Conservation (phyloP, 2,113 vertebrate genomes). For the Cyanoliseus patagonus region DNA sequence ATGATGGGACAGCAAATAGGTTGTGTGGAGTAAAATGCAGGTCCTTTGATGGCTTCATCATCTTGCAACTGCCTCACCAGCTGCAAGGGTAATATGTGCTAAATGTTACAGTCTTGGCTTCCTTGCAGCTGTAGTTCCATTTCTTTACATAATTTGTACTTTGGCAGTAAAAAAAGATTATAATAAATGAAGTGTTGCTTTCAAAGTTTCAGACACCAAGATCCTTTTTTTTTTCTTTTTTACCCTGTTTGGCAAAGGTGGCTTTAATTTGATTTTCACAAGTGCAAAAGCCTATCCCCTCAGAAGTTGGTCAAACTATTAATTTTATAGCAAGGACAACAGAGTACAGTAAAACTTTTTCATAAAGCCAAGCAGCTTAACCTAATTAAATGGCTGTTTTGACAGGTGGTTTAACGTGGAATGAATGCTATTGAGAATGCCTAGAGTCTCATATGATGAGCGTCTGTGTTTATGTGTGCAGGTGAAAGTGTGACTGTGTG, state of each 20-base stretch:
- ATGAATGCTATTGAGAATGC: conserved; percentile 57
- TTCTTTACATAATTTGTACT: conserved; percentile 63
- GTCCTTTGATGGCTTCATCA: neutral
- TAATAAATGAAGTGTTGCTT: conserved; percentile 76
- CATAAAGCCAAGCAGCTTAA: conserved; percentile 77
- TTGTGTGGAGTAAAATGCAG: neutral
- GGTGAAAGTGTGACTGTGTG: conserved; percentile 65
- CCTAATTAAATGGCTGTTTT: conserved; percentile 79
- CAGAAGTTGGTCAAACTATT: conserved; percentile 73
- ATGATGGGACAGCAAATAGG: neutral
- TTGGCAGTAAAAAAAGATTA: conserved; percentile 61
- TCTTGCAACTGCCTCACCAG: neutral
- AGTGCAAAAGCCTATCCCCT: conserved; percentile 64
- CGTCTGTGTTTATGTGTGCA: conserved; percentile 44
- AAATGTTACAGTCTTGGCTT: neutral
- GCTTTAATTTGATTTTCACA: conserved; percentile 75
- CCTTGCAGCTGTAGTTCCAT: conserved; percentile 58
- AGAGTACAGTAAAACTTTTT: conserved; percentile 74
- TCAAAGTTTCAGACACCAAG: conserved; percentile 65
- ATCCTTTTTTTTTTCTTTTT: neutral
- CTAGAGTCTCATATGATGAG: conserved; percentile 56
- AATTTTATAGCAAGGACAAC: conserved; percentile 74
- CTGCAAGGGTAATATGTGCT: neutral
- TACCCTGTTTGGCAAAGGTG: conserved; percentile 65
- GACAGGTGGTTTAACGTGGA: conserved; percentile 74